Evolutionary conservation across 2,797 vertebrate species (phyloP), one percentile per base, ranked within the genome.

Genomic region (Podarcis lilfordi): DNA sequence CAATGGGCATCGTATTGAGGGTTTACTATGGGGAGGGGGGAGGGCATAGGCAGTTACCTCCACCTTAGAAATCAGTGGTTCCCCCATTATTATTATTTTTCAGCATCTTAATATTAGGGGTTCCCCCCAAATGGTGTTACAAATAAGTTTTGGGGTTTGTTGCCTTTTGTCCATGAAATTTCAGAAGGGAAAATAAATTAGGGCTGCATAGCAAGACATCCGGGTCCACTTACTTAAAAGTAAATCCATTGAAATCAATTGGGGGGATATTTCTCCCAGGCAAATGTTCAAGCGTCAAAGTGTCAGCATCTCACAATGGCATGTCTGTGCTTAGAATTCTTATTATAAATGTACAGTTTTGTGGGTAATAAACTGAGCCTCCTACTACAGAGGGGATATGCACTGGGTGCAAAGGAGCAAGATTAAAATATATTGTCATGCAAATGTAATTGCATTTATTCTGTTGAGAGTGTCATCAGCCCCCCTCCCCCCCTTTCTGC

Each of bases 391-490:
- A 83, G 86, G 86, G 75, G 89, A 85, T n/a, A 79, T 82, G 68
- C 89, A 80, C 40, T 87, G 92, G 35, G 8, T 84, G 8, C 86
- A 59, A 64, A 88, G 35, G 86, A 77, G 75, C 79, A 88, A 85
- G 88, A 88, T 85, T 86, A 85, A 91, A 91, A 89, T 82, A 85
- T 85, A 80, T 93, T 95, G 68, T 88, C 71, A 74, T 90, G 83
- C 87, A 91, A 86, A 91, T 95, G 90, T 79, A 84, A 72, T 92
- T 77, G 78, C 86, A 27, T 90, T 89, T 94, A 80, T 92, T 89
- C 50, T 89, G 29, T 32, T 90, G 92, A 92, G 94, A 94, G 93
- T 94, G 96, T 76, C 29, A 5, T 76, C 72, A 55, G 43, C 29
- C 79, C 43, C 69, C 78, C 43, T n/a, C 43, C 77, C 32, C 75